These are phyloP conservation scores for Grantiella picta DNA, from an alignment of 2,113 vertebrate genomes.

Conservation along the genomic window DNA sequence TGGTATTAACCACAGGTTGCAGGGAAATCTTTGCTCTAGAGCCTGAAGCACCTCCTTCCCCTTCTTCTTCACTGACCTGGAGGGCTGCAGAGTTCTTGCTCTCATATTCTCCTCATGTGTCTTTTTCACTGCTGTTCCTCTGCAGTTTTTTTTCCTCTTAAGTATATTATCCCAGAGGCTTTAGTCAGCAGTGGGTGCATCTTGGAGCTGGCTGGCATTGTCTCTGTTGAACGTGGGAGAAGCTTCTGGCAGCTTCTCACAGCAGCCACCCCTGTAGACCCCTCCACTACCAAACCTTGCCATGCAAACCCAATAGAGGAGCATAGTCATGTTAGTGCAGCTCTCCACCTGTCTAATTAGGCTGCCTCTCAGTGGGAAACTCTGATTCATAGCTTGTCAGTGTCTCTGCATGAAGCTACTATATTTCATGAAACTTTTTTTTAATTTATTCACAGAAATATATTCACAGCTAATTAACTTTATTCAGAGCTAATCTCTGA, in stretches of 20 bases:
- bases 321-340: neutral
- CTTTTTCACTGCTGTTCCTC: neutral
- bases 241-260: neutral
- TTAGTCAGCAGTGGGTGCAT: neutral
- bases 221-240: neutral
- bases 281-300: neutral
- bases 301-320: neutral
- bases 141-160: neutral
- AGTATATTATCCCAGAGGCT: neutral
- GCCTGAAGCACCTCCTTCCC: neutral
- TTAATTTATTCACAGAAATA: neutral
- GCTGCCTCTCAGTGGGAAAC: neutral
- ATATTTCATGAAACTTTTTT: neutral
- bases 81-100: neutral
- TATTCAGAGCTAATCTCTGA: neutral
- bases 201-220: neutral
- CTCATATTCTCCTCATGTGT: neutral
- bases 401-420: neutral
- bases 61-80: neutral
- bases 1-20: rapidly evolving
- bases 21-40: neutral
- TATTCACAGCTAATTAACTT: neutral
- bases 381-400: neutral
- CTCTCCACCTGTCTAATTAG: neutral
- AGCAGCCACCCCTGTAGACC: neutral